These are phyloP conservation scores for Zaprionus obscuricornis DNA, from an alignment of 2,888 invertebrate genomes.

Conservation along the genomic window DNA sequence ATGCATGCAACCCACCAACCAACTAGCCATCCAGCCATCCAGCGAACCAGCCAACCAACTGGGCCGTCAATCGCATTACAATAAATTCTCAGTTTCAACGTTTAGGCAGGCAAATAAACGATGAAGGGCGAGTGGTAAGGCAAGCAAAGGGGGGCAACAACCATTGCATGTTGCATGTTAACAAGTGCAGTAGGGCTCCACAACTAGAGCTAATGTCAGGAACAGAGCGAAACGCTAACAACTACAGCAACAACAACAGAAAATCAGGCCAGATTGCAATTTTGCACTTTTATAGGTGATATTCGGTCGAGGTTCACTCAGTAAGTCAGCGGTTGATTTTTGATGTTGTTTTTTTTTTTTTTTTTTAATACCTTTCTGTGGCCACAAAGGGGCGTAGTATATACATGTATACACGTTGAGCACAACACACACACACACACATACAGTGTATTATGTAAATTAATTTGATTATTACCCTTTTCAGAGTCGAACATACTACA, in stretches of 20 bases:
- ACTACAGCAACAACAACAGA: neutral
- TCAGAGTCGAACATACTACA: too few species aligned
- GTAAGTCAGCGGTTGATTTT: too few species aligned
- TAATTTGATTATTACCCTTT: slow-evolving; percentile 59
- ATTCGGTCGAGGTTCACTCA: neutral
- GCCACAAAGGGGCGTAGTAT: too few species aligned
- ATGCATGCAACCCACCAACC: slow-evolving; percentile 48
- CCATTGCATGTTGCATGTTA: slow-evolving; percentile 42
- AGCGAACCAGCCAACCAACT: too few species aligned
- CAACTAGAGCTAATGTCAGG: slow-evolving; percentile 28
- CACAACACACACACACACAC: too few species aligned
- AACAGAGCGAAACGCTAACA: slow-evolving; percentile 23
- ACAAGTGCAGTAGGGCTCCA: slow-evolving; percentile 40
- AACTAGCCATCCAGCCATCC: slow-evolving; percentile 28
- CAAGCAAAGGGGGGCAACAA: too few species aligned
- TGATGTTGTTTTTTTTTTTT: too few species aligned
- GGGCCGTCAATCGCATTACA: slow-evolving; percentile 70
- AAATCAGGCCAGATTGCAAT: slow-evolving; percentile 51
- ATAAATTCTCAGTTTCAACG: slow-evolving; percentile 62
- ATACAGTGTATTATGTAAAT: too few species aligned
- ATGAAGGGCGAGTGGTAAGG: too few species aligned
- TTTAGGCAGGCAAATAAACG: slow-evolving; percentile 12
- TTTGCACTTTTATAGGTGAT: slow-evolving; percentile 7
- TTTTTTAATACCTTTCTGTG: too few species aligned
- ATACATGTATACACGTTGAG: too few species aligned